These are phyloP conservation scores for Trematomus loennbergii DNA, from an alignment of 2,113 vertebrate species.

Conservation along the genomic window DNA sequence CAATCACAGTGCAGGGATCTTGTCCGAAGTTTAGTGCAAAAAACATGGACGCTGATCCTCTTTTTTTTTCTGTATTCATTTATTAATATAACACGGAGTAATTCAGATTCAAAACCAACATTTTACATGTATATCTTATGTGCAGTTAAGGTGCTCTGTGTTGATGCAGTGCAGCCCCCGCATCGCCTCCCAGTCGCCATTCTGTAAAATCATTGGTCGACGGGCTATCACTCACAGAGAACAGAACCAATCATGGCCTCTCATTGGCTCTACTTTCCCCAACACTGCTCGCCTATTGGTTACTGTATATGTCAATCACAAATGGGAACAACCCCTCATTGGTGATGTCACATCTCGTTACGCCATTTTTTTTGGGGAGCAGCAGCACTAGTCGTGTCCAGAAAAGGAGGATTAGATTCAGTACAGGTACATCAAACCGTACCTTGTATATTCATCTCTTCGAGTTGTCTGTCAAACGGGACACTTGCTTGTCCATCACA, in stretches of 20 bases:
- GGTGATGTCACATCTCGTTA: conserved; percentile 81
- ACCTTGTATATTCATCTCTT: conserved; percentile 11
- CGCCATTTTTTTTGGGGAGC: conserved; percentile 88
- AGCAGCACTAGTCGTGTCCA: conserved; percentile 74
- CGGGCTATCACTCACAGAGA: conserved; percentile 45
- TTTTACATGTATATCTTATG: background rate
- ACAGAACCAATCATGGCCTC: fast-evolving
- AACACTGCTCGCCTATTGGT: conserved; percentile 57
- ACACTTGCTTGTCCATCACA: conserved; percentile 46
- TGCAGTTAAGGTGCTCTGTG: conserved; percentile 29
- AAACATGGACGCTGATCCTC: background rate
- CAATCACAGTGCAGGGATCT: conserved; percentile 52
- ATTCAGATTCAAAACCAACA: background rate
- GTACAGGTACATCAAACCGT: conserved; percentile 51
- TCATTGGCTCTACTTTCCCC: conserved; percentile 32
- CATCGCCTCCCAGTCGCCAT: background rate
- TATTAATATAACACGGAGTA: background rate
- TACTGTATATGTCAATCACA: conserved; percentile 67
- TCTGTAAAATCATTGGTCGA: conserved; percentile 56
- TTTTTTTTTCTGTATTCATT: fast-evolving
- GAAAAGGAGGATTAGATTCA: conserved; percentile 64
- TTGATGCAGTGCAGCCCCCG: conserved; percentile 52
- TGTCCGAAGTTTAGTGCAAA: background rate
- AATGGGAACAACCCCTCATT: background rate
- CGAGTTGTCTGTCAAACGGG: conserved; percentile 31